A percentile compares a stretch with the other conserved stretches of the same genome.
phyloP scores from a whole-genome alignment of 2,888 invertebrate species.

The Sclerodermus sp. region DNA sequence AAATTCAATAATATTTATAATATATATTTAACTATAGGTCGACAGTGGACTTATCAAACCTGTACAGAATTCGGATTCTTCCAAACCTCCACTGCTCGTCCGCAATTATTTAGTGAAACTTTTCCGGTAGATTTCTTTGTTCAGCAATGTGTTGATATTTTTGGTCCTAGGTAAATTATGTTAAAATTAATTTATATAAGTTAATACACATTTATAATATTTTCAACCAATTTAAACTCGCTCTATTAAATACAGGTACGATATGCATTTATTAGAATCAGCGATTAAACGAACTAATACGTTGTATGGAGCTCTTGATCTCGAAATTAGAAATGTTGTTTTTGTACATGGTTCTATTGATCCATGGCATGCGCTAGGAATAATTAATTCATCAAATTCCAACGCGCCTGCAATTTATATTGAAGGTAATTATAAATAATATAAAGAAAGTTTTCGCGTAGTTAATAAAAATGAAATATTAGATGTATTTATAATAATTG shows the following conservation, averaged over 20 bases:
- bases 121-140: constrained; percentile 79
- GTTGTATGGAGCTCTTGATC: constrained; percentile 76
- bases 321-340: constrained; percentile 73
- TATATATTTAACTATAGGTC: constrained; percentile 57
- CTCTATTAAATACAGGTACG: constrained; percentile 59
- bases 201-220: constrained; percentile 2
- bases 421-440: constrained; percentile 61
- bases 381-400: constrained; percentile 63
- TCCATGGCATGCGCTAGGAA: constrained; percentile 84
- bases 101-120: constrained; percentile 71
- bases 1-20: not conserved
- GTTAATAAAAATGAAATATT: constrained; percentile 1
- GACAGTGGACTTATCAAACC: constrained; percentile 94
- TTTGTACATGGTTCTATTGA: constrained; percentile 89
- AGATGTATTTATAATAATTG: constrained; percentile 4
- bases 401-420: constrained; percentile 74
- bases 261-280: constrained; percentile 62
- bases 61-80: constrained; percentile 96
- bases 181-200: no score
- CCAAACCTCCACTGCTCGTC: constrained; percentile 77
- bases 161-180: constrained; percentile 68
- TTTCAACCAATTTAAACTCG: not conserved
- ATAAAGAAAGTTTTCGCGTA: not conserved
- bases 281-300: constrained; percentile 74
- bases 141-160: constrained; percentile 82